A percentile compares a stretch with the other conserved stretches of the same genome.
Conservation (phyloP, 23 tunicate species). For the Diplosoma virens region DNA sequence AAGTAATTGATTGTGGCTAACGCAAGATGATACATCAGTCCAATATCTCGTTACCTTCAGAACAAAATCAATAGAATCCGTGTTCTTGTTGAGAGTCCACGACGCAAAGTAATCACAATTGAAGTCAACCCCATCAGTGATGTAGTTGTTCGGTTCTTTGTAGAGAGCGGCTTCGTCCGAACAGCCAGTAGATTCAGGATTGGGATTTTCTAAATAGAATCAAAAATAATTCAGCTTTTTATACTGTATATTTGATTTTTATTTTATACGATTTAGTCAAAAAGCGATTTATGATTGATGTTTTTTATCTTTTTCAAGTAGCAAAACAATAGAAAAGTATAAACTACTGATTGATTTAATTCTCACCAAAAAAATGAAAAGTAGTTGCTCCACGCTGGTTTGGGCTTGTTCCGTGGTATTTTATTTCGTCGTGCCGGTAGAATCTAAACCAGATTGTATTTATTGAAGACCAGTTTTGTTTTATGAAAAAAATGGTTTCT, state of each 20-base stretch:
- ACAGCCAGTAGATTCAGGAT: not conserved
- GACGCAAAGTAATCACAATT: slow-evolving; percentile 24
- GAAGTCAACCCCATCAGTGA: not conserved
- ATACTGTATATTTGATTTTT: no score
- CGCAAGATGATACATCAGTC: no score
- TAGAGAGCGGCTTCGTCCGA: not conserved
- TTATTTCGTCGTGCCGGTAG: slow-evolving; percentile 72
- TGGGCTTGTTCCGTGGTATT: slow-evolving; percentile 73
- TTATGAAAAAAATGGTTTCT: no score
- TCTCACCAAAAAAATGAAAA: slow-evolving; percentile 57
- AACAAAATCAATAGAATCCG: slow-evolving; percentile 1
- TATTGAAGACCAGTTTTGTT: not conserved
- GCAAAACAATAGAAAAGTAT: no score
- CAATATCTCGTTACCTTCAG: no score
- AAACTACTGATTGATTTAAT: not conserved
- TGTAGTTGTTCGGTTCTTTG: slow-evolving; percentile 5
- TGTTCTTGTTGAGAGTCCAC: not conserved
- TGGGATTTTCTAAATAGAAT: no score
- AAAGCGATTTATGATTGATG: no score
- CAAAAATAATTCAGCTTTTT: no score
- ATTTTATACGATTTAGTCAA: no score
- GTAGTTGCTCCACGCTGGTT: slow-evolving; percentile 46
- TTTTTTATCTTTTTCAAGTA: no score
- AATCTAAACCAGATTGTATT: not conserved
- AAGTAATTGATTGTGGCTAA: no score